Evolutionary conservation across 2,797 vertebrate genomes (phyloP).

Genomic region (Parambassis ranga): DNA sequence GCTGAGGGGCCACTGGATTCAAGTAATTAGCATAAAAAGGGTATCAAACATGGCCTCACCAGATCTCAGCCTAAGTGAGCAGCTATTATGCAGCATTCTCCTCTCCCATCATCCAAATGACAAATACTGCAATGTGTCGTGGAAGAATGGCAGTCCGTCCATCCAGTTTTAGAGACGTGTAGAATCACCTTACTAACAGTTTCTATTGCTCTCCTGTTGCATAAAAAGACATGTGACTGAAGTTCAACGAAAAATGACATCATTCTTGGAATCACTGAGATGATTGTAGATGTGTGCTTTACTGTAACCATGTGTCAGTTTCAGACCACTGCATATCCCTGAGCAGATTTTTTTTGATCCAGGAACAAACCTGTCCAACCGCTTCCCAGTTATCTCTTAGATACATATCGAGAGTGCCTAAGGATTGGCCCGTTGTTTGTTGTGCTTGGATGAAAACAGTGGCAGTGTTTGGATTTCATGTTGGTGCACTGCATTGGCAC

Average conservation of each 20-base stretch:
- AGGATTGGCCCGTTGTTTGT: constrained; percentile 27
- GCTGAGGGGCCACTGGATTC: no score
- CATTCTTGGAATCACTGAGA: constrained; percentile 21
- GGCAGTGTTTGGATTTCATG: constrained; percentile 6
- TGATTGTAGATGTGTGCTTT: constrained; percentile 13
- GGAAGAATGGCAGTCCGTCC: no score
- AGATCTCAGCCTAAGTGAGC: no score
- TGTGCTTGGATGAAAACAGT: constrained; percentile 19
- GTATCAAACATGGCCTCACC: no score
- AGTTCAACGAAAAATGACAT: constrained; percentile 14
- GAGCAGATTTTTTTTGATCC: constrained; percentile 17
- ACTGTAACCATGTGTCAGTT: background rate
- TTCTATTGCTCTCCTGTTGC: no score
- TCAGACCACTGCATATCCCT: constrained; percentile 12
- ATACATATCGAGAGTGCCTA: constrained; percentile 17
- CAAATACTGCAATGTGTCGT: no score
- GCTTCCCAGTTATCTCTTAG: constrained; percentile 31
- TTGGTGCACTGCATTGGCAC: background rate
- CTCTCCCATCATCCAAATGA: no score
- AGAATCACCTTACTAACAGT: no score
- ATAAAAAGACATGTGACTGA: no score
- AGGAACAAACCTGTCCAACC: constrained; percentile 50
- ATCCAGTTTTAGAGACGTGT: no score
- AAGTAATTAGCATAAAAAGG: no score
- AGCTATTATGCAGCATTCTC: no score